Evolutionary conservation across 2,113 vertebrate genomes (phyloP), one percentile per base, ranked within the genome.

Genomic region (Dermatemys mawii): DNA sequence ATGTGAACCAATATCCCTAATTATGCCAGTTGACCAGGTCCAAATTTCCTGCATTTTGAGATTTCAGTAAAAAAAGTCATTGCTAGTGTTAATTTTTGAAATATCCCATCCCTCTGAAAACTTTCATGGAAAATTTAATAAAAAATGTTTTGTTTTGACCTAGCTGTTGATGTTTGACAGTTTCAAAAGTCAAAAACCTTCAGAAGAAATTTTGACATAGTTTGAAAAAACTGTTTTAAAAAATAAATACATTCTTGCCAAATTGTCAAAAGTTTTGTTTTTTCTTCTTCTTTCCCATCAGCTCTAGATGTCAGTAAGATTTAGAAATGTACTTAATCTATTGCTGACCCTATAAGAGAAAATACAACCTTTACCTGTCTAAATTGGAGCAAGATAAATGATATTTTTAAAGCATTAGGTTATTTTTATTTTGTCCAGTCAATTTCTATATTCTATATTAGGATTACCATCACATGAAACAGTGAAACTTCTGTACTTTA

Each of bases 391-490:
- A 44, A 12, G 21, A 41, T 73, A 73, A 35, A 38, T 70, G 17
- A 50, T 11, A 24, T 44, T 88, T 92, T 13, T 60, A 94, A 93
- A 51, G 3, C 50, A 75, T 12, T 84, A 76, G 63, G n/a, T 5
- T 70, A 90, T 91, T 92, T 63, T 22, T 38, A 70, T 70, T 70
- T 70, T 92, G 54, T 22, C 51, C 44, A 90, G 57, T 11, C 11
- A 70, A 78, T 10, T 53, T 91, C 76, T 92, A 84, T 46, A 2
- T 78, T 92, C n/a, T 92, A 41, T 92, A 95, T 89, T 63, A 86
- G 82, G 87, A 93, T 55, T 94, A 84, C 73, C 46, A 21, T 78
- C 70, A 89, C 82, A 89, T 5, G 5, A 32, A 87, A 38, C 19
- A 70, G n/a, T 38, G 35, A n/a, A 67, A n/a, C 19, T 3, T 70